Conservation (phyloP, 2,797 vertebrate species). For the Chrosomus eos region DNA sequence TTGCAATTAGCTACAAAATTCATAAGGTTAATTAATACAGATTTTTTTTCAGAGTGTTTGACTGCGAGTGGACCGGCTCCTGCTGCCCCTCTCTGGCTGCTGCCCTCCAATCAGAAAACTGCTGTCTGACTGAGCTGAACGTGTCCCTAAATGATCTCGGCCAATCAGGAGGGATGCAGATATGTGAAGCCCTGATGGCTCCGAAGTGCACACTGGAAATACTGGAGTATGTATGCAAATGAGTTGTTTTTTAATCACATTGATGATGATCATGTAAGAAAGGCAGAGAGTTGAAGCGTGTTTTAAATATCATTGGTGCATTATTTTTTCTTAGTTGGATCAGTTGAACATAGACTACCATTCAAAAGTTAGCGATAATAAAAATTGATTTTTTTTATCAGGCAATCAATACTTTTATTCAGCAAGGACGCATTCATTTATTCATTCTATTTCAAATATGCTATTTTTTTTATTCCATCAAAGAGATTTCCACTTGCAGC, state of each 20-base stretch:
- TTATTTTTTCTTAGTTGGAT: neutral
- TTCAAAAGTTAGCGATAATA: too few species aligned
- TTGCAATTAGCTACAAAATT: neutral
- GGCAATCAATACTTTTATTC: neutral
- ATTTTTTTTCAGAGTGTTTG: conserved; percentile 71
- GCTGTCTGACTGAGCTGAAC: conserved; percentile 79
- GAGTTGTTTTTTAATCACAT: neutral
- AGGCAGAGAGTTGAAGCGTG: neutral
- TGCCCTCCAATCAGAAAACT: conserved; percentile 70
- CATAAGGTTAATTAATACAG: neutral
- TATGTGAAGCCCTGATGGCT: conserved; percentile 77
- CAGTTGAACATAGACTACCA: neutral
- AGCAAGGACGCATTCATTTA: neutral
- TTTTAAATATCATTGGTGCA: neutral
- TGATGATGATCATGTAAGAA: neutral
- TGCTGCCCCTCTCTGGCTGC: conserved; percentile 76
- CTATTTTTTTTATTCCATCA: neutral
- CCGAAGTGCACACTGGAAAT: conserved; percentile 75
- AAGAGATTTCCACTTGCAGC: neutral
- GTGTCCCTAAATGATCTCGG: conserved; percentile 82
- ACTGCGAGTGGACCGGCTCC: conserved; percentile 66
- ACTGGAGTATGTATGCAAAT: conserved; percentile 64
- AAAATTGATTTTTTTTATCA: neutral
- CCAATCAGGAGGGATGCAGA: conserved; percentile 77
- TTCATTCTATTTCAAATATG: neutral